These are phyloP conservation scores for Thaleichthys pacificus DNA, from an alignment of 2,797 vertebrate species.

Conservation along the genomic window DNA sequence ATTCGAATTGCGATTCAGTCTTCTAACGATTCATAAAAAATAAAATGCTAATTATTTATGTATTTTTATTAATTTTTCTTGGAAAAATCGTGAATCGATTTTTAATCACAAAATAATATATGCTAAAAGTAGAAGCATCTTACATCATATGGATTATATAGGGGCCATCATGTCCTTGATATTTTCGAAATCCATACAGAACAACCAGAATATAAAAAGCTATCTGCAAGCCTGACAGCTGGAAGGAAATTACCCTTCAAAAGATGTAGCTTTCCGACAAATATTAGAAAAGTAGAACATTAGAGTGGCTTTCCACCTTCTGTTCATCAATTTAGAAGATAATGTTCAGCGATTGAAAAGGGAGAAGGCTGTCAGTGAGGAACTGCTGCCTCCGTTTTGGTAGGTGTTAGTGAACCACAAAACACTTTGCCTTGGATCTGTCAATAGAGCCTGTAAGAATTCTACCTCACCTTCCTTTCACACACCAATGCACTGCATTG, in stretches of 20 bases:
- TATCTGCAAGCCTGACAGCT: background rate
- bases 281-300: background rate
- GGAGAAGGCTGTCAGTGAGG: background rate
- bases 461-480: background rate
- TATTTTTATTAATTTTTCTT: too few relatives aligned
- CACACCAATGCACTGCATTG: background rate
- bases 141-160: background rate
- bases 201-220: background rate
- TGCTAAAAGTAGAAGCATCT: background rate
- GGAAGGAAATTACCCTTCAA: background rate
- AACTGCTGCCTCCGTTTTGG: background rate
- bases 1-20: too few relatives aligned
- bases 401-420: background rate
- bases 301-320: too few relatives aligned
- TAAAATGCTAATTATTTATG: too few relatives aligned
- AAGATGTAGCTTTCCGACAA: constrained; percentile 3
- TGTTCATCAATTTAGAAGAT: too few relatives aligned
- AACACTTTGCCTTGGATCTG: background rate
- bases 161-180: background rate
- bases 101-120: background rate
- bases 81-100: too few relatives aligned
- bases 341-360: background rate
- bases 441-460: too few relatives aligned
- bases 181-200: background rate
- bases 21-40: too few relatives aligned